Percentiles rank a stretch among this genome's conserved stretches.
phyloP scores from a whole-genome alignment of 2,113 vertebrate genomes.

The Nannobrachium achirus region DNA sequence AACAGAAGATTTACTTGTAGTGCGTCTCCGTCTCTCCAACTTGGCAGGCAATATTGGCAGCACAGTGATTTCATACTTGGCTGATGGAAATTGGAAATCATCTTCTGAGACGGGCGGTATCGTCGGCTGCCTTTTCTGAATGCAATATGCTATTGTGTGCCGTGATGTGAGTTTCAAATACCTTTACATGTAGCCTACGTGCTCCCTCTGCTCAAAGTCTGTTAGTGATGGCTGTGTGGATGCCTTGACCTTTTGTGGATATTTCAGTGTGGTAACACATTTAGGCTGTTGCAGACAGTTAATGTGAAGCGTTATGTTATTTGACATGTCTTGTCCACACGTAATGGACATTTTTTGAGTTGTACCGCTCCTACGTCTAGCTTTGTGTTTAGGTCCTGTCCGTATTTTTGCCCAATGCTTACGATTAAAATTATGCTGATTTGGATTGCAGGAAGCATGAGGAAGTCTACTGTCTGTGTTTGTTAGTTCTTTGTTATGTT shows the following conservation, averaged over 20 bases:
- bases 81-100: slow-evolving; percentile 74
- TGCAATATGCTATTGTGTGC: slow-evolving; percentile 34
- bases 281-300: slow-evolving; percentile 9
- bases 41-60: slow-evolving; percentile 66
- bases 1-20: slow-evolving; percentile 56
- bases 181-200: not conserved
- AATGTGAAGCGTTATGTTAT: not conserved
- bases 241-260: slow-evolving; percentile 41
- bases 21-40: slow-evolving; percentile 51
- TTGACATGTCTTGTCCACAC: not conserved
- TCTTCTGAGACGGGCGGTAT: slow-evolving; percentile 52
- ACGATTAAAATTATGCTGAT: too few species aligned
- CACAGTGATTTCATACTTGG: slow-evolving; percentile 61
- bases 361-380: too few species aligned
- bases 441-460: too few species aligned
- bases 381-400: too few species aligned
- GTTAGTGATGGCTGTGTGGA: slow-evolving; percentile 22
- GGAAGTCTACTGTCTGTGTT: too few species aligned
- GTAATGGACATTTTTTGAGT: not conserved
- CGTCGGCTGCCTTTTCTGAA: slow-evolving; percentile 57
- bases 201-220: slow-evolving; percentile 11
- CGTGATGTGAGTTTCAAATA: slow-evolving; percentile 61
- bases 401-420: too few species aligned
- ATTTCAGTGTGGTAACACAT: slow-evolving; percentile 26
- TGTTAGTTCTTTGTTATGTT: too few species aligned